Base-by-base conservation (phyloP, 2,888 invertebrate species). In the Drosophila austrosaltans region DNA sequence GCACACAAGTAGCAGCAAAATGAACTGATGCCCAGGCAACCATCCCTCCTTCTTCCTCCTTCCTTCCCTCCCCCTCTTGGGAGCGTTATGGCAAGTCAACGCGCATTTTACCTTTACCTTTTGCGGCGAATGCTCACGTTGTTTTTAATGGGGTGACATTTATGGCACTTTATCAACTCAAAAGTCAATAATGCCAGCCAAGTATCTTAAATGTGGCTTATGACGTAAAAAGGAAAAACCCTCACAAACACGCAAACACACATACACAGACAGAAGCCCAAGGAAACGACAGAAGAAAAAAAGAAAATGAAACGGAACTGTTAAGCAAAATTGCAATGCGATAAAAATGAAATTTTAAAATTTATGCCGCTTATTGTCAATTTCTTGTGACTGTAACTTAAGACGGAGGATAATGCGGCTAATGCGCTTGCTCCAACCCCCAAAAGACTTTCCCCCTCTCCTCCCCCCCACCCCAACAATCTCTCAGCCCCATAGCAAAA, bases 151-250 rank as follows among this genome's bases (percentile, higher is more conserved):
- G 89, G 89, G 89, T 89, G 89, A 89, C 89, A 90, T 85, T 88
- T 89, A 89, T 89, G 86, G 89, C 89, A 89, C 89, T 89, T 89
- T 89, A 89, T 86, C 89, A 89, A 89, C 82, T 87, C 79, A 73
- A 71, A 77, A 89, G 90, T 90, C 89, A 89, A 89, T 87, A 89
- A 88, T 81, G 69, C 79, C 72, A 72, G 69, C 62, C 81, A 81
- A 86, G 82, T 72, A 79, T 75, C 82, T 84, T 85, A 82, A 87
- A 74, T 79, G 75, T 74, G 83, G 81, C 73, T 82, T 81, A 48
- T 48, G 10, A 48, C 48, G 48, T 25, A 77, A 73, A 73, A 77
- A 72, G 25, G 22, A 48, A 48, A 48, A 48, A 48, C 25, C 3
- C 48, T 25, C 69, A 53, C 69, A 48, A 48, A 48, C 25, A 1